Evolutionary conservation across 92 coral and sea anemone genomes (phyloP).

Genomic region (Virgularia gustaviana): DNA sequence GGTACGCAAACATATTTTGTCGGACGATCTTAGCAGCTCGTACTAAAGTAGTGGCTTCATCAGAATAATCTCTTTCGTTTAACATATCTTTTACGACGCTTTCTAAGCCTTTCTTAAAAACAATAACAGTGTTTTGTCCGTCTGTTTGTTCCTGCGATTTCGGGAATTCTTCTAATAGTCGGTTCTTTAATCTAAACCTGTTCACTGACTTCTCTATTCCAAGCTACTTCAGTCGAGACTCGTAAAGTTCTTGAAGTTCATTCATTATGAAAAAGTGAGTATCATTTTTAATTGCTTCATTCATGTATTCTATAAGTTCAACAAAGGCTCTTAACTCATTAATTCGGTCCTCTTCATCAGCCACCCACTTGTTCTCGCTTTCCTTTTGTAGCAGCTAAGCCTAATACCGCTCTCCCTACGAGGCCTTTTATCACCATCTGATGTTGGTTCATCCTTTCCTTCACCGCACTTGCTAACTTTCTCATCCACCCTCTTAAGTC

Average conservation of each 20-base stretch:
- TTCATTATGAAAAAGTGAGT: conserved; percentile 32
- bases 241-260: conserved; percentile 28
- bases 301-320: conserved; percentile 18
- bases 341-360: conserved; percentile 2
- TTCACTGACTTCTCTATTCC: conserved; percentile 38
- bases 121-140: conserved; percentile 1
- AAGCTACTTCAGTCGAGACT: conserved; percentile 28
- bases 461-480: too few species aligned
- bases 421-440: too few species aligned
- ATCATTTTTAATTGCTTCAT: conserved; percentile 14
- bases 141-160: conserved; percentile 9
- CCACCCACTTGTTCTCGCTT: background rate
- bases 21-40: background rate
- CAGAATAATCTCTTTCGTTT: background rate
- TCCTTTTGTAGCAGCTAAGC: too few species aligned
- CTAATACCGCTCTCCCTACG: too few species aligned
- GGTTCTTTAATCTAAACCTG: conserved; percentile 32
- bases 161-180: conserved; percentile 27
- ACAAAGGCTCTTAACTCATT: conserved; percentile 42
- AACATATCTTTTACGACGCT: background rate
- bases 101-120: background rate
- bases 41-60: background rate
- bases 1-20: background rate
- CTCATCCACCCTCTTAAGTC: too few species aligned
- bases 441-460: too few species aligned